Evolutionary conservation across 2,888 invertebrate genomes (phyloP), one percentile per base, ranked within the genome.

Genomic region (Dicycla oo): DNA sequence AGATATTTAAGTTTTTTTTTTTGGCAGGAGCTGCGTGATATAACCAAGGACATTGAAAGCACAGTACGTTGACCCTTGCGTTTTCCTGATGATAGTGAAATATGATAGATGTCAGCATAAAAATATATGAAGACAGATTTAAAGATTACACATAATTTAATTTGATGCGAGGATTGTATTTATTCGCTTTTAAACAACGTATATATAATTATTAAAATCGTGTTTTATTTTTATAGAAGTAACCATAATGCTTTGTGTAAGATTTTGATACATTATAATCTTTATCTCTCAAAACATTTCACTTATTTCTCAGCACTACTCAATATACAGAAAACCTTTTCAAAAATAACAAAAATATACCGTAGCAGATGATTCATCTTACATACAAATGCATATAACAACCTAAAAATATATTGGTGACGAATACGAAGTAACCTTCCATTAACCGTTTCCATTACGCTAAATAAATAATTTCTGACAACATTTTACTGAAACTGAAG

Each of bases 401-500:
- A 51, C 8, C 13, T 43, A 34, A 67, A 81, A 51, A 58, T 49
- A 38, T 63, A 80, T 75, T 60, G 56, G 56, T 81, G 51, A 23
- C 65, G 38, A 69, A 5, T 51, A 40, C 11, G 49, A 56, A 65
- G 47, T 23, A 65, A 68, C 66, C 23, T 34, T 15, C 66, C 63
- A 69, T 68, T 73, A 69, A 63, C 51, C 49, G 51, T 57, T 58
- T 53, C 57, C 71, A 80, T 77, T 80, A 71, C 34, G 54, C 69
- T 74, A 65, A 82, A 84, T 77, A 84, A 84, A 83, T 77, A 80
- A 77, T 63, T 82, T 74, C 53, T 63, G 53, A 65, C 58, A 79
- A 51, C 49, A 66, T 67, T 78, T 65, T 54, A 47, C 57, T 54
- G 63, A 49, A 63, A 51, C 61, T 54, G 63, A 53, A 63, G 82